Conservation (phyloP, 2,888 invertebrate genomes). For the Tipula confusa region DNA sequence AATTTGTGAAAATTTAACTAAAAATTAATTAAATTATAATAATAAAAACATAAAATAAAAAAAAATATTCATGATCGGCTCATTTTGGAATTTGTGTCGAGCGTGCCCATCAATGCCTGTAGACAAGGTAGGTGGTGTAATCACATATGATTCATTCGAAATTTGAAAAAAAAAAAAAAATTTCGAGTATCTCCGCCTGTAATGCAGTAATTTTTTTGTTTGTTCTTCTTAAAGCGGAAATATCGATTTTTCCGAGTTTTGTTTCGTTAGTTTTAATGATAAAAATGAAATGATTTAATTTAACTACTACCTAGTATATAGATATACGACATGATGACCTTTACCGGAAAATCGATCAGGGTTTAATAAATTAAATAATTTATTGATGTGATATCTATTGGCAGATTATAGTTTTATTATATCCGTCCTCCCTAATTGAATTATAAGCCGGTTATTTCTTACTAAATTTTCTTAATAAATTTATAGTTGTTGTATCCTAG, state of each 20-base stretch:
- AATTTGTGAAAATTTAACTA: conserved; percentile 21
- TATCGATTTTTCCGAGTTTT: not conserved
- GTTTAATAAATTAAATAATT: not conserved
- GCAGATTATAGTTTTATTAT: not conserved
- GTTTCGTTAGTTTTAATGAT: not conserved
- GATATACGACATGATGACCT: not conserved
- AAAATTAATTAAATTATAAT: conserved; percentile 25
- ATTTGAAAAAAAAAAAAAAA: too few species aligned
- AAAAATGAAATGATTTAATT: not conserved
- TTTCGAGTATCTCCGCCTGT: not conserved
- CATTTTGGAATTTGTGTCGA: conserved; percentile 95
- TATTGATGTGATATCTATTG: not conserved
- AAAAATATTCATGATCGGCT: conserved; percentile 81
- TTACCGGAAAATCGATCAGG: not conserved
- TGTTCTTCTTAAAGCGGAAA: not conserved
- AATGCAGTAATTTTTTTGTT: conserved; percentile 27
- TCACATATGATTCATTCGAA: not conserved
- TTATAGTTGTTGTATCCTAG: not conserved
- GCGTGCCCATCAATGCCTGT: conserved; percentile 96
- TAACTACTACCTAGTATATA: too few species aligned
- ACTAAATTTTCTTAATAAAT: not conserved
- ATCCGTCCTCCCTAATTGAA: not conserved
- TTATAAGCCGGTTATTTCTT: not conserved
- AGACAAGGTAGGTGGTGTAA: conserved; percentile 75
- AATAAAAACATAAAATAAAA: conserved; percentile 32